phyloP scores from a whole-genome alignment of 2,113 vertebrate genomes.

The Murina feae region DNA sequence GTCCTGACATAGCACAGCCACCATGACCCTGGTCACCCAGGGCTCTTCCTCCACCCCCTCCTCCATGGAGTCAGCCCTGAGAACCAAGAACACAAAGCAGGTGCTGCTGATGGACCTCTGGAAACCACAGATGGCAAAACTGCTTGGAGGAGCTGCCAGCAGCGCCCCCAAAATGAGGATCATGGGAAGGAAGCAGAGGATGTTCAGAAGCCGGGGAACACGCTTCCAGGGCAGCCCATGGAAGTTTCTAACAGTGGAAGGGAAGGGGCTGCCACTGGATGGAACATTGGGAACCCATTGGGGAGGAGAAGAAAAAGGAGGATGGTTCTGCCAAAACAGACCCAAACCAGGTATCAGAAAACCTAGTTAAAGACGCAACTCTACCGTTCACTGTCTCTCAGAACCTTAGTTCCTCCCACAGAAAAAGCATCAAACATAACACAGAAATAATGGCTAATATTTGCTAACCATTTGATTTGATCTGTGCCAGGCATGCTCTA shows the following conservation, averaged over 20 bases:
- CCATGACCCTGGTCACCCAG: neutral
- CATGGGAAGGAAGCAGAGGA: accelerated
- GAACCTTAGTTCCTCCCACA: neutral
- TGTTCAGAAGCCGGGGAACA: neutral
- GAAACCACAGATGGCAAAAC: neutral
- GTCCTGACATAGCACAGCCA: neutral
- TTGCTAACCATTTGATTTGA: neutral
- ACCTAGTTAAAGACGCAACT: neutral
- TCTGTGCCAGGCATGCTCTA: neutral
- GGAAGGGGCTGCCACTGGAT: neutral
- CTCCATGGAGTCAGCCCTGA: neutral
- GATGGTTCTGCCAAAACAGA: neutral
- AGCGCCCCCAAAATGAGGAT: neutral
- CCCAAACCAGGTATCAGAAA: neutral
- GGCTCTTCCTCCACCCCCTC: neutral
- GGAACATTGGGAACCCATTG: neutral
- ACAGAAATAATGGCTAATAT: neutral
- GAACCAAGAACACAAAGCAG: neutral
- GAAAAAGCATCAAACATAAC: neutral
- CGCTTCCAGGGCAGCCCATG: neutral
- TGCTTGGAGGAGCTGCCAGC: neutral
- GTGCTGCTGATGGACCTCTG: neutral
- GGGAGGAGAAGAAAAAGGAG: neutral
- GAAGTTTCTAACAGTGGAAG: neutral
- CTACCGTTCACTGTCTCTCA: neutral